Percentiles rank a stretch among this genome's conserved stretches.
Conservation (phyloP, 2,888 invertebrate genomes). For the Pardosa pseudoannulata region DNA sequence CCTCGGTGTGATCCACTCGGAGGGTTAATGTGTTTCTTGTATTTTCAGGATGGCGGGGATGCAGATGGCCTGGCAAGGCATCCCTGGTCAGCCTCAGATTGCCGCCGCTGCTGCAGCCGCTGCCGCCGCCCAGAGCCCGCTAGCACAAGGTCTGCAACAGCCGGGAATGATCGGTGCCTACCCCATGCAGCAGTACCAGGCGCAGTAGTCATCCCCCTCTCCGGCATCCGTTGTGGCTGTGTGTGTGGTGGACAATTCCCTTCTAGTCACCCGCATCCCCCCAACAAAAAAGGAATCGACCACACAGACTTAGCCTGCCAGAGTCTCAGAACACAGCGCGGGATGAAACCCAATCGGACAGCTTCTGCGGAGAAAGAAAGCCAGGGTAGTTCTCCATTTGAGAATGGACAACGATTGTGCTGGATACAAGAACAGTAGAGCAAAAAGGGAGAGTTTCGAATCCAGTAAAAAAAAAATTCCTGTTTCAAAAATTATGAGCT, state of each 20-base stretch:
- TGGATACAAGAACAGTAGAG: no score
- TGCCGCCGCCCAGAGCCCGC: conserved; percentile 79
- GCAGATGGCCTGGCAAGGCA: conserved; percentile 79
- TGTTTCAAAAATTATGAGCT: background rate
- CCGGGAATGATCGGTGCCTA: conserved; percentile 80
- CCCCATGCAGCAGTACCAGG: conserved; percentile 75
- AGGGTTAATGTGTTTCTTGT: no score
- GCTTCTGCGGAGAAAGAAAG: no score
- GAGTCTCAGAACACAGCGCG: no score
- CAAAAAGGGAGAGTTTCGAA: background rate
- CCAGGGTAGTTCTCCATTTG: conserved; percentile 8
- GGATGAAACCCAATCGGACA: no score
- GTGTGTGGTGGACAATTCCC: conserved; percentile 45
- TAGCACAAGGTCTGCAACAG: conserved; percentile 79
- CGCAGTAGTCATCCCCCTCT: conserved; percentile 72
- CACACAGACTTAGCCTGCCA: conserved; percentile 24
- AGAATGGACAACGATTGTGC: background rate
- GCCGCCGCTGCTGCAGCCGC: conserved; percentile 81
- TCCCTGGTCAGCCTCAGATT: conserved; percentile 76
- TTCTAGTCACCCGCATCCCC: conserved; percentile 71
- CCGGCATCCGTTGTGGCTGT: conserved; percentile 20
- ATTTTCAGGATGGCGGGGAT: conserved; percentile 76
- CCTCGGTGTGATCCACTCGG: no score
- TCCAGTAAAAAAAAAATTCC: no score
- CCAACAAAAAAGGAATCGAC: conserved; percentile 49